Base-by-base conservation (phyloP, 2,113 vertebrate genomes). In the Megaceryle maxima region DNA sequence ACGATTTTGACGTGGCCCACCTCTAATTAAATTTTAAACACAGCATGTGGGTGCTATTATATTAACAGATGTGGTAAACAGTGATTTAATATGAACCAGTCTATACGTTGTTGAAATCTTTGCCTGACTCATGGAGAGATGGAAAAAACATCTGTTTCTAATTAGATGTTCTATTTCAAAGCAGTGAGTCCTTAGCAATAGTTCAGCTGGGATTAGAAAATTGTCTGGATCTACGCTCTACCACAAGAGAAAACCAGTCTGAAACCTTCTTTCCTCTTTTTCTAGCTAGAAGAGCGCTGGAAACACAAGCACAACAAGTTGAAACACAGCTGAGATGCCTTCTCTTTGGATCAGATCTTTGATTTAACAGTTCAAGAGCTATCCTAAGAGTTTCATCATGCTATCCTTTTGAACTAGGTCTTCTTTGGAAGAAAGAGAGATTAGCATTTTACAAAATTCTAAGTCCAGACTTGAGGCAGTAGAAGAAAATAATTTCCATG, bases 1-100 rank as follows among this genome's bases (percentile, higher is more conserved):
- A 92, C 3, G 4, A 89, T 94, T 94, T 94, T 91, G 91, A 96
- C 62, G 3, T 39, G 59, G 88, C 57, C 90, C 59, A 74, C 62
- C 83, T 94, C 92, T 96, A 95, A 97, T 97, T 97, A 96, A 55
- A n/a, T 84, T 92, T 96, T 97, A 96, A 97, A 79, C 87, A 92
- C 77, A 94, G 83, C 74, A 85, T 81, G 88, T 39, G 78, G 87
- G 81, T 96, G 87, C 88, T 94, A 95, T 91, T 94, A 92, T 56
- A 92, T 73, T 79, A 89, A 92, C 59, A 83, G 83, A 78, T 87
- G 96, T 13, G 80, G 97, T 97, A 97, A 97, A 97, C 93, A 97
- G 86, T 94, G 88, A 97, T 97, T 97, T 97, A 96, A 79, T 93
- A 85, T 43, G 80, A 96, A 84, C 63, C 50, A 62, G 74, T 63